Evolutionary conservation across 1,140 invertebrate species (phyloP).

Genomic region (Daktulosphaira vitifoliae): DNA sequence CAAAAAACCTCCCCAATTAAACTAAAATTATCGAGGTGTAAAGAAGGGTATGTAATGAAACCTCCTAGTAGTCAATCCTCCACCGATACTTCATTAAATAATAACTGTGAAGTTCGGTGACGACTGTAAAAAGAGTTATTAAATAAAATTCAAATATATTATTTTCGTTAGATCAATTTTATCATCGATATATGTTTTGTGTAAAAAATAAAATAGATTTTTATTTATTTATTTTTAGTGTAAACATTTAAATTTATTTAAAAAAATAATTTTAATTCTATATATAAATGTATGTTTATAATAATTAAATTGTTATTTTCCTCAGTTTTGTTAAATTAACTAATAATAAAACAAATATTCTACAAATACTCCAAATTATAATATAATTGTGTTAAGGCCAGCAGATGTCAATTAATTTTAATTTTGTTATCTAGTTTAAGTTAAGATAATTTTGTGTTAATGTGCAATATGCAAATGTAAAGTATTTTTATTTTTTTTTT

Average conservation of each 20-base stretch:
- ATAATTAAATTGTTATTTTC: constrained; percentile 29
- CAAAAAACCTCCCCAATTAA: constrained; percentile 66
- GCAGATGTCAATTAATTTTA: constrained; percentile 33
- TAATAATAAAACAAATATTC: constrained; percentile 21
- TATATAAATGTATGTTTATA: constrained; percentile 20
- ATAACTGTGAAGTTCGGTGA: constrained; percentile 81
- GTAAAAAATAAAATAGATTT: constrained; percentile 5
- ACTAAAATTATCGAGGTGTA: constrained; percentile 68
- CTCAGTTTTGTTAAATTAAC: constrained; percentile 23
- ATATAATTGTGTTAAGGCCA: constrained; percentile 26
- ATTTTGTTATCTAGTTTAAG: constrained; percentile 34
- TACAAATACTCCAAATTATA: constrained; percentile 31
- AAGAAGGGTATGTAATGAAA: constrained; percentile 57
- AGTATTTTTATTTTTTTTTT: constrained; percentile 26
- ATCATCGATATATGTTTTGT: constrained; percentile 11
- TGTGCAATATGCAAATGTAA: constrained; percentile 31
- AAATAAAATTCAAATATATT: background rate
- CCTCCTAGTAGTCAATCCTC: constrained; percentile 38
- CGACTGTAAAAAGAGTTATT: background rate
- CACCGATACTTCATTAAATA: constrained; percentile 50
- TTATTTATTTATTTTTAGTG: constrained; percentile 28
- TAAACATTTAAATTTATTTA: constrained; percentile 27
- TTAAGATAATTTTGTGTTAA: constrained; percentile 27
- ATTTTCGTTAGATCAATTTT: constrained; percentile 15
- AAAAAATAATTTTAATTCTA: constrained; percentile 10